Percentiles rank a stretch among this genome's conserved stretches.
Conservation (phyloP, 2,888 invertebrate genomes). For the Drosophila mercatorum region DNA sequence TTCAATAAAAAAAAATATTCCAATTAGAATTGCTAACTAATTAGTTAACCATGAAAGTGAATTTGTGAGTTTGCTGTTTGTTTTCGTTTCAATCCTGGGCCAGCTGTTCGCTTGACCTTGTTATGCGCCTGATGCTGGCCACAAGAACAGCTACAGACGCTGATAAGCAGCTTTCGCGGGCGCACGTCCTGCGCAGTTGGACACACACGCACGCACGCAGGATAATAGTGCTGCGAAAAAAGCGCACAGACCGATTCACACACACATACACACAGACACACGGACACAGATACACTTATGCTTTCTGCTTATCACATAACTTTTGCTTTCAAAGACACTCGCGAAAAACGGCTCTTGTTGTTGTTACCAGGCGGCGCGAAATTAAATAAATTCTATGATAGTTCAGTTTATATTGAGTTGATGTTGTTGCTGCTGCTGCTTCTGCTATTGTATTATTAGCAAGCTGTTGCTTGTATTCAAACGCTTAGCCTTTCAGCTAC, state of each 20-base stretch:
- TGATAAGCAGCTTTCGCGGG: slow-evolving; percentile 61
- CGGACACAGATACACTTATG: not conserved
- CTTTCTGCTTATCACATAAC: slow-evolving; percentile 64
- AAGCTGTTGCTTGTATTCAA: slow-evolving; percentile 51
- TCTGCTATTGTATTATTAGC: slow-evolving; percentile 33
- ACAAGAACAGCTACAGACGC: slow-evolving; percentile 39
- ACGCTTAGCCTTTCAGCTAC: slow-evolving; percentile 15
- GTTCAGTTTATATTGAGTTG: slow-evolving; percentile 26
- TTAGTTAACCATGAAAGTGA: slow-evolving; percentile 11
- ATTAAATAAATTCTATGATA: slow-evolving; percentile 41
- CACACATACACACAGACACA: not conserved
- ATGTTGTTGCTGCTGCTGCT: slow-evolving; percentile 9
- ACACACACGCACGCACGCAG: slow-evolving; percentile 24
- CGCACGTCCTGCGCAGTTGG: slow-evolving; percentile 66
- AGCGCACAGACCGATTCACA: slow-evolving; percentile 22
- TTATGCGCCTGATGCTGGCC: slow-evolving; percentile 29
- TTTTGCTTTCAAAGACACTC: slow-evolving; percentile 37
- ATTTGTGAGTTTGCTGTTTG: slow-evolving; percentile 1
- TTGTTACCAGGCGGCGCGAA: slow-evolving; percentile 29
- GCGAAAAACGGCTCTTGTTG: slow-evolving; percentile 11
- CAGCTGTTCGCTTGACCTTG: slow-evolving; percentile 72
- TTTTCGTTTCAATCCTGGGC: slow-evolving; percentile 11
- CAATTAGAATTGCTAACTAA: not conserved
- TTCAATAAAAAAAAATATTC: slow-evolving; percentile 9
- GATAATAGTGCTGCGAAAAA: slow-evolving; percentile 47